Evolutionary conservation across 2,113 vertebrate genomes (phyloP).

Genomic region (Peucedramus taeniatus): DNA sequence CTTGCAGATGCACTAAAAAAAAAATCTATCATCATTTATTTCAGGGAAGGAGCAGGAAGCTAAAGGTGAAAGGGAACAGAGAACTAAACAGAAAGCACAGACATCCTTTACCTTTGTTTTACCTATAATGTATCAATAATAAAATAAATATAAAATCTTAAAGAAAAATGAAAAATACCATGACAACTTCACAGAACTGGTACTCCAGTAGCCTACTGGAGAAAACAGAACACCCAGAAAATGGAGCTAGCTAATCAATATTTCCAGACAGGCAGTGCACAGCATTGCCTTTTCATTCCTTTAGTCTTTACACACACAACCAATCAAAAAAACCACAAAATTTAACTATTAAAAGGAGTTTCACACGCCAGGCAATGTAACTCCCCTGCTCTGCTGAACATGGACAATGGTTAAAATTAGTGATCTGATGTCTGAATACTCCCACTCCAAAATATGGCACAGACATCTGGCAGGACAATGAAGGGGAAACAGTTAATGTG

Average conservation of each 20-base stretch:
- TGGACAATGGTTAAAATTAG: not conserved
- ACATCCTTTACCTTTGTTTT: not conserved
- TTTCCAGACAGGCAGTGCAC: not conserved
- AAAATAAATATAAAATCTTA: not conserved
- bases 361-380: not conserved
- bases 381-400: not conserved
- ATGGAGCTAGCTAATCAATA: not conserved
- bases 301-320: not conserved
- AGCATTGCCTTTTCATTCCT: not conserved
- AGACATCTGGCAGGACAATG: not conserved
- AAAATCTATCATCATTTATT: not conserved
- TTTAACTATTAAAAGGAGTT: not conserved
- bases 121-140: not conserved
- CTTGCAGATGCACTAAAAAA: not conserved
- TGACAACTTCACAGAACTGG: not conserved
- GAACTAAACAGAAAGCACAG: not conserved
- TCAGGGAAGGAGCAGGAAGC: not conserved
- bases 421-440: not conserved
- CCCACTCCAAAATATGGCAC: not conserved
- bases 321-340: not conserved
- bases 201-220: not conserved
- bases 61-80: not conserved
- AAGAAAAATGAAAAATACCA: not conserved
- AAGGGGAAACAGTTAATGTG: not conserved
- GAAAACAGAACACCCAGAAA: not conserved